A percentile compares a stretch with the other conserved stretches of the same genome.
Evolutionary conservation across 1,140 invertebrate genomes (phyloP).

Genomic region (Drosophila nikananu): DNA sequence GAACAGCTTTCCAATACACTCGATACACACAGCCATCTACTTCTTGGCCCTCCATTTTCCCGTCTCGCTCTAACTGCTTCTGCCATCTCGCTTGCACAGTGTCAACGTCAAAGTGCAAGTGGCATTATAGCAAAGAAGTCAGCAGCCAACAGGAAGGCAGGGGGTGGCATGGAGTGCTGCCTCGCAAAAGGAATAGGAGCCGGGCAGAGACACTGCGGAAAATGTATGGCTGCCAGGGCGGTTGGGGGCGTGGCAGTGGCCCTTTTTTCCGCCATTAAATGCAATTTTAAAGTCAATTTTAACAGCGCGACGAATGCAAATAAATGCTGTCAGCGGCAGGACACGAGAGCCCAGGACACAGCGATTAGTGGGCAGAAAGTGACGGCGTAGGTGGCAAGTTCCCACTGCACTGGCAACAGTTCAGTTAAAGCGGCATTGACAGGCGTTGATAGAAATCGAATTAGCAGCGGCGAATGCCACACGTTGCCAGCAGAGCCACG

Average conservation of each 20-base stretch:
- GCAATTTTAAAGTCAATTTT: constrained; percentile 81
- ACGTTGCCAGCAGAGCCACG: constrained; percentile 28
- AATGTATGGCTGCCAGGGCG: constrained; percentile 20
- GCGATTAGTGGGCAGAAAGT: constrained; percentile 32
- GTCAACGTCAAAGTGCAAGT: constrained; percentile 81
- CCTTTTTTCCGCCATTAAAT: constrained; percentile 67
- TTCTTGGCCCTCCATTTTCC: constrained; percentile 10
- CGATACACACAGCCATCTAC: constrained; percentile 38
- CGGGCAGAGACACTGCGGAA: constrained; percentile 50
- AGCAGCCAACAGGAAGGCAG: constrained; percentile 42
- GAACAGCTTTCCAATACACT: constrained; percentile 61
- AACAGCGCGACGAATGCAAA: constrained; percentile 73
- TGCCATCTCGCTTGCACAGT: constrained; percentile 50
- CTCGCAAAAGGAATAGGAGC: constrained; percentile 22
- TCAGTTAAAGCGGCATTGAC: constrained; percentile 67
- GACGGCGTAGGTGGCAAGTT: constrained; percentile 8
- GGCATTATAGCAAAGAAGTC: constrained; percentile 76
- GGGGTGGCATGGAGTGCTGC: constrained; percentile 3
- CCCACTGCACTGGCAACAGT: constrained; percentile 28
- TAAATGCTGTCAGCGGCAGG: constrained; percentile 71
- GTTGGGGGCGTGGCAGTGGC: constrained; percentile 20
- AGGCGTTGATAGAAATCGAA: constrained; percentile 72
- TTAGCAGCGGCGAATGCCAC: constrained; percentile 60
- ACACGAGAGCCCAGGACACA: constrained; percentile 16
- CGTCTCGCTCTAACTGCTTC: constrained; percentile 10